Conservation (phyloP, 2,797 vertebrate species). For the Knipowitschia caucasica region DNA sequence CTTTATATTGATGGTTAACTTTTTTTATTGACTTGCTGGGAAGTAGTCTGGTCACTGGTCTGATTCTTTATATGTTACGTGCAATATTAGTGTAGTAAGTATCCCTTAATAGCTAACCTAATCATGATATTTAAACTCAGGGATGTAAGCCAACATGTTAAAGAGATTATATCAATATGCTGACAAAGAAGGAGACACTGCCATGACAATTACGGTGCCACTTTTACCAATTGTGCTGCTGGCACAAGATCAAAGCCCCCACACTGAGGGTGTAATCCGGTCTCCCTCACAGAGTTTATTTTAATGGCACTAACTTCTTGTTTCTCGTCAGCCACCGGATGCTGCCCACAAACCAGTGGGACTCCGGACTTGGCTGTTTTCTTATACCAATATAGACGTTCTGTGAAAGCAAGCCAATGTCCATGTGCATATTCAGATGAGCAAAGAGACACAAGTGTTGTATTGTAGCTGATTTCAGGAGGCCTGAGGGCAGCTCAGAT, state of each 20-base stretch:
- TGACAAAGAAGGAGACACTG: conserved; percentile 51
- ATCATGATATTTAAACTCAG: conserved; percentile 51
- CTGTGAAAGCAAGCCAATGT: conserved; percentile 5
- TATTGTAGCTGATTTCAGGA: conserved; percentile 45
- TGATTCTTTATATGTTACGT: too few relatives aligned
- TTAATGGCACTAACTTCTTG: conserved; percentile 63
- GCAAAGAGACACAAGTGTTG: conserved; percentile 6
- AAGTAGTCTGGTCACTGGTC: too few relatives aligned
- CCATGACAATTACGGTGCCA: conserved; percentile 23
- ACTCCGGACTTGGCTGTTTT: conserved; percentile 26
- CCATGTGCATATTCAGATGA: conserved; percentile 14
- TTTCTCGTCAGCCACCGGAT: conserved; percentile 54
- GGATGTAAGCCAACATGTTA: conserved; percentile 27
- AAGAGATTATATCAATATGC: conserved; percentile 52
- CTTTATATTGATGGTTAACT: too few relatives aligned
- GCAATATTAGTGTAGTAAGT: too few relatives aligned
- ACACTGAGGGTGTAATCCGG: conserved; percentile 46
- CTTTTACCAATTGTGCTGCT: conserved; percentile 48
- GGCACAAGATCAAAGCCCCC: conserved; percentile 54
- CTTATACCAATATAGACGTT: conserved; percentile 4
- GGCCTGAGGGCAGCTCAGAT: conserved; percentile 40
- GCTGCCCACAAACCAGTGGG: conserved; percentile 38
- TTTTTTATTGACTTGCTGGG: too few relatives aligned
- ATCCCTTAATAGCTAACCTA: too few relatives aligned
- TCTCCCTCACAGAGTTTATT: conserved; percentile 49